Evolutionary conservation across 2,113 vertebrate species (phyloP).

Genomic region (Aptenodytes forsteri): DNA sequence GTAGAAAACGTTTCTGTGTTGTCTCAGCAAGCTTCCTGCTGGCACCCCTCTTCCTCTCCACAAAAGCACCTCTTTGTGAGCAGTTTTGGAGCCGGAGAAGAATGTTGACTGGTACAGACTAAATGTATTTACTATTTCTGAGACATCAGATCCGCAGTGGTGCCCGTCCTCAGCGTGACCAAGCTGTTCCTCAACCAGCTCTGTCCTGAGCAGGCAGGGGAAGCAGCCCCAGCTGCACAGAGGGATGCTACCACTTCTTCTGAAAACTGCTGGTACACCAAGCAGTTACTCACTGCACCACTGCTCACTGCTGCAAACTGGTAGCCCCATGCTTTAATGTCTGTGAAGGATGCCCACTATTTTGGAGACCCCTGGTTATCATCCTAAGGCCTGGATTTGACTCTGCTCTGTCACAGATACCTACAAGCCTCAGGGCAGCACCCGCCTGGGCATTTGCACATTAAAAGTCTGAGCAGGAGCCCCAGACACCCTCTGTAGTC

Average conservation of each 20-base stretch:
- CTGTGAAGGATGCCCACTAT: background rate
- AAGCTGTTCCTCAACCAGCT: background rate
- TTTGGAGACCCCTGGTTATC: background rate
- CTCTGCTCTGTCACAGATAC: background rate
- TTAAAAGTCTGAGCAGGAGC: background rate
- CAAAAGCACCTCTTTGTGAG: background rate
- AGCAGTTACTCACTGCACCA: rapidly evolving
- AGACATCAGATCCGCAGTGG: background rate
- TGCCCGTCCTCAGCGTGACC: background rate
- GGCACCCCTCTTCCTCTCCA: background rate
- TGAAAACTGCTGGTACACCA: background rate
- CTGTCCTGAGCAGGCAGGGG: background rate
- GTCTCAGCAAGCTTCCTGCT: constrained; percentile 29
- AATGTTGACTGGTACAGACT: background rate
- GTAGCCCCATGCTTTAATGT: background rate
- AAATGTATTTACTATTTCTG: background rate
- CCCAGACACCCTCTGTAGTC: background rate
- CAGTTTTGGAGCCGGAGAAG: background rate
- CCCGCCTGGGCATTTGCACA: rapidly evolving
- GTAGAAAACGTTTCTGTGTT: constrained; percentile 31
- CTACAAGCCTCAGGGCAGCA: background rate
- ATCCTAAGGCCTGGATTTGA: background rate
- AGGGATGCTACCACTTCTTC: background rate
- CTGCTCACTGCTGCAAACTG: background rate
- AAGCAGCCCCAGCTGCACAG: background rate